Evolutionary conservation across 2,797 vertebrate genomes (phyloP).

Genomic region (Lithobates sylvaticus): DNA sequence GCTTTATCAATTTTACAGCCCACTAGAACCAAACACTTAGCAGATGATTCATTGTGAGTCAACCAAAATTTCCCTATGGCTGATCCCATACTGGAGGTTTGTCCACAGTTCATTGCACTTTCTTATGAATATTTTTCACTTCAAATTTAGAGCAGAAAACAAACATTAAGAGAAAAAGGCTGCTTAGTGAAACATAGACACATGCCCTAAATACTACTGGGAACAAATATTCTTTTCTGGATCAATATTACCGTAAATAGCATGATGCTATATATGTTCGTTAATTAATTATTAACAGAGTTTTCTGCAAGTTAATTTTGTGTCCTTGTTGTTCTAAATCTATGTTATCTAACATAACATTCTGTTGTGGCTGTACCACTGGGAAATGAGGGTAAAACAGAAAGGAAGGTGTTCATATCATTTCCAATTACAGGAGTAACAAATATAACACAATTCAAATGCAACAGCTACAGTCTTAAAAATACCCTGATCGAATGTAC

Average conservation of each 20-base stretch:
- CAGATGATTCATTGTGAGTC: background rate
- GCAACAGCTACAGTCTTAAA: background rate
- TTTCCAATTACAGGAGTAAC: background rate
- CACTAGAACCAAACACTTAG: background rate
- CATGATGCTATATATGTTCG: background rate
- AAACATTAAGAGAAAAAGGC: background rate
- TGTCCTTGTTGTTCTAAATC: conserved; percentile 8
- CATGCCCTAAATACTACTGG: background rate
- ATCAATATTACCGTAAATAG: conserved; percentile 22
- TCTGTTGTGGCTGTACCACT: background rate
- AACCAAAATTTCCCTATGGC: background rate
- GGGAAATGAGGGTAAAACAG: background rate
- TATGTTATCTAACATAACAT: conserved; percentile 2
- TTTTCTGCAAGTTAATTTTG: background rate
- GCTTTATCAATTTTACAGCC: conserved; percentile 2
- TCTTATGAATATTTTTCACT: background rate
- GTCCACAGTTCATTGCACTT: background rate
- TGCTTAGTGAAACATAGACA: background rate
- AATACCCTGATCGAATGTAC: too few species aligned
- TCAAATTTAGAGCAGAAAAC: background rate
- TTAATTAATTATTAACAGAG: conserved; percentile 23
- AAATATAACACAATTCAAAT: background rate
- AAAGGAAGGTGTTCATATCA: background rate
- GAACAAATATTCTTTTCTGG: background rate
- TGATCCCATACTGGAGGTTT: background rate